Base-by-base conservation (phyloP, 2,888 invertebrate species). In the Boloria selene region DNA sequence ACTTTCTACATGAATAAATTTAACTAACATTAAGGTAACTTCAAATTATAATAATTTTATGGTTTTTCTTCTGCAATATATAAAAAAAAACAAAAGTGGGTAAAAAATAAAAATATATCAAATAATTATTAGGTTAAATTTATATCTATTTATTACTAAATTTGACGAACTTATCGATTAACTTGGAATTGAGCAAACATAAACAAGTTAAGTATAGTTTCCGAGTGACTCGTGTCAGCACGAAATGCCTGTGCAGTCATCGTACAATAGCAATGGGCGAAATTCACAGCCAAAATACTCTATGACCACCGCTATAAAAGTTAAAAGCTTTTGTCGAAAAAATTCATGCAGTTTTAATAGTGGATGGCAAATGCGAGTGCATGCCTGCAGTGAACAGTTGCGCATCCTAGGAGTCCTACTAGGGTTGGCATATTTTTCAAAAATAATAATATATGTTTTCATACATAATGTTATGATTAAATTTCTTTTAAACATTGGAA, bases 311-410 rank as follows among this genome's bases (percentile, higher is more conserved):
- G 81, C 79, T 79, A 86, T 85, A 85, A 89, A 89, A 86, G 87
- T 88, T 90, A 89, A 90, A 89, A 90, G 90, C 88, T 88, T 88
- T 88, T 80, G 83, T 81, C 77, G 77, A 87, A 90, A 90, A 88
- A 86, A 80, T 55, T 63, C 64, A 65, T 69, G 63, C 83, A 74
- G 79, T 80, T 81, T 77, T 83, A 82, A 87, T 86, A 86, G 83
- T 84, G 79, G 76, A 75, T 78, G 80, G 78, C 79, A 79, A 82
- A 85, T 81, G 78, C 81, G 75, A 73, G 77, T 79, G 68, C 73
- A 73, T 72, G 70, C 72, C 71, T 72, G 68, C 71, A 65, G 63
- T 51, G 83, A 82, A 81, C 86, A 84, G 82, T 82, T 83, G 84
- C 78, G 74, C 72, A 66, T 86, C 86, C 84, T 86, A 79, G 83